Evolutionary conservation across 2,113 vertebrate genomes (phyloP).

Genomic region (Alethe castanea): DNA sequence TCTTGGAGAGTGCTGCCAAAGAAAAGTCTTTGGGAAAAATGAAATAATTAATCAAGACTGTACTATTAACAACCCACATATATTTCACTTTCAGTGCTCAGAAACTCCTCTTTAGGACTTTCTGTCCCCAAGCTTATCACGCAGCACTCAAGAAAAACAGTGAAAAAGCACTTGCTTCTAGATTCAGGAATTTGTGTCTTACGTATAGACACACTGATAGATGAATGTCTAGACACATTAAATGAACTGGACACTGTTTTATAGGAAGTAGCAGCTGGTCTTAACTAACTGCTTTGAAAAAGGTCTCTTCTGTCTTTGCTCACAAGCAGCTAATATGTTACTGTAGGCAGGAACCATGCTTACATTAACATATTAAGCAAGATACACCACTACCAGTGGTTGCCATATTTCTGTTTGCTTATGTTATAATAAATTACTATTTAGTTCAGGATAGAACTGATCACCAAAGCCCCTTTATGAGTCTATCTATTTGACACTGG

Average conservation of each 20-base stretch:
- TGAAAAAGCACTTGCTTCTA: not conserved
- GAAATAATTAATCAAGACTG: constrained; percentile 1
- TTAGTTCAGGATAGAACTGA: constrained; percentile 30
- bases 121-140: not conserved
- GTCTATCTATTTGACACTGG: constrained; percentile 24
- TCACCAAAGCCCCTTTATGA: constrained; percentile 33
- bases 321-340: constrained; percentile 47
- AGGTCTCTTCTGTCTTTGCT: not conserved
- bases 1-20: not conserved
- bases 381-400: not conserved
- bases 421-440: constrained; percentile 58
- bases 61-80: not conserved
- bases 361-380: constrained; percentile 51
- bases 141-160: not conserved
- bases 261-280: constrained; percentile 20
- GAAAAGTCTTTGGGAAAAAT: not conserved
- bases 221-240: constrained; percentile 14
- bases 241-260: not conserved
- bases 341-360: constrained; percentile 45
- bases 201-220: not conserved
- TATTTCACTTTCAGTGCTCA: not conserved
- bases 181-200: not conserved
- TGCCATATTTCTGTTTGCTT: constrained; percentile 47
- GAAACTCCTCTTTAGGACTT: not conserved
- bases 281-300: constrained; percentile 23